Base-by-base conservation (phyloP, 2,797 vertebrate genomes). In the Anas capensis region DNA sequence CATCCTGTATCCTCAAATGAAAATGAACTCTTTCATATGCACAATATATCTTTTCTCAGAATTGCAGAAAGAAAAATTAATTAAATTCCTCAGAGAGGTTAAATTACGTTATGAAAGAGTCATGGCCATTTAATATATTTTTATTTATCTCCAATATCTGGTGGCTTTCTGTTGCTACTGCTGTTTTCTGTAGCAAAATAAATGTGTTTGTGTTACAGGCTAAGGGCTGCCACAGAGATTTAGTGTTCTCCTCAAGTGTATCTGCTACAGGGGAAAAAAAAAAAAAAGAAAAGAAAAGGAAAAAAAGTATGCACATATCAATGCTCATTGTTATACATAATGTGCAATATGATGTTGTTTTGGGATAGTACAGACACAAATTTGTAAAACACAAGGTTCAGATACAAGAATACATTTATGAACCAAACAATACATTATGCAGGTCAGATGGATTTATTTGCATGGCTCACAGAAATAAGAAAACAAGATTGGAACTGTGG, bases 291-390 rank as follows among this genome's bases (percentile, higher is more conserved):
- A 44, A 33, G 42, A 44, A 17, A 12, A 26, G 31, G 4, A 1
- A 14, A 38, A 36, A 36, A n/a, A 5, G 4, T 16, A 24, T 33
- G 16, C 5, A 34, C 2, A 7, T n/a, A 26, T n/a, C 51, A 58
- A 8, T 38, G 17, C 2, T 83, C 57, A 14, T 26, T 54, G 8
- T 26, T 78, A 8, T 29, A 23, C 2, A 6, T 44, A 60, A 44
- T 7, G 5, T 27, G 12, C 23, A 44, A n/a, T 34, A 18, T 0
- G 2, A 14, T 0, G 2, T 53, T 1, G 1, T 92, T 79, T n/a
- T 76, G 48, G 7, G n/a, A 46, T 13, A 24, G 21, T 48, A 48
- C 21, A 48, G 23, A 48, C 33, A 48, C 48, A 83, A 51, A 24
- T 5, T 38, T 18, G 17, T 2, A 60, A 81, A 91, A 11, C 11